Evolutionary conservation across 2,888 invertebrate genomes (phyloP), one percentile per base, ranked within the genome.

Genomic region (Embidobia sp.): DNA sequence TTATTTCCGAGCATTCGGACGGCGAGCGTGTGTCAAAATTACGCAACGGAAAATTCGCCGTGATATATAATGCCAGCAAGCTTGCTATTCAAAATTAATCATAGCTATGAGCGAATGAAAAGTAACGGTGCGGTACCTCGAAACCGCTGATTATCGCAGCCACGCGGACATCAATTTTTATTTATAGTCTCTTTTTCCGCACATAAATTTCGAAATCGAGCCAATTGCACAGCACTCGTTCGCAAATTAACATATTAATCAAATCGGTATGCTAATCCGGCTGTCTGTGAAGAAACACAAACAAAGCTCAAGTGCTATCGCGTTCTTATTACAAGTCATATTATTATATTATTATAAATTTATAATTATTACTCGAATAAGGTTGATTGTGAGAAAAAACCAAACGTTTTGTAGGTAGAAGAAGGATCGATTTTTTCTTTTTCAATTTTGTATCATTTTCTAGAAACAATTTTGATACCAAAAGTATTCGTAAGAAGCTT

Each of bases 41-140:
- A 48, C 29, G 67, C 35, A 67, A 67, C 13, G 48, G 19, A 67
- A 67, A 69, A 59, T 42, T 59, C 15, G 6, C 15, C 13, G 29
- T 33, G 59, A 69, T 69, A 33, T 51, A 67, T 69, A 59, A 59
- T 59, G 19, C 53, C 46, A 27, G 44, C 59, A 37, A 44, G 51
- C 69, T 59, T 51, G 42, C 51, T 49, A 51, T 61, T 70, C 51
- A 49, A 69, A 69, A 70, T 61, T 70, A 70, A 61, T 51, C 51
- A 51, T 44, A 70, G 51, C 61, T 19, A 61, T 51, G 51, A 59
- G 51, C 53, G 35, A 53, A 53, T 10, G 61, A 70, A 70, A 61
- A 61, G 69, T 70, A 70, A 61, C 69, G 61, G 61, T 59, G 51
- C 59, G 53, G 35, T 44, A 46, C 22, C 19, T 35, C 46, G 37